phyloP scores from a whole-genome alignment of 2,797 vertebrate species.

The Silurus aristotelis region DNA sequence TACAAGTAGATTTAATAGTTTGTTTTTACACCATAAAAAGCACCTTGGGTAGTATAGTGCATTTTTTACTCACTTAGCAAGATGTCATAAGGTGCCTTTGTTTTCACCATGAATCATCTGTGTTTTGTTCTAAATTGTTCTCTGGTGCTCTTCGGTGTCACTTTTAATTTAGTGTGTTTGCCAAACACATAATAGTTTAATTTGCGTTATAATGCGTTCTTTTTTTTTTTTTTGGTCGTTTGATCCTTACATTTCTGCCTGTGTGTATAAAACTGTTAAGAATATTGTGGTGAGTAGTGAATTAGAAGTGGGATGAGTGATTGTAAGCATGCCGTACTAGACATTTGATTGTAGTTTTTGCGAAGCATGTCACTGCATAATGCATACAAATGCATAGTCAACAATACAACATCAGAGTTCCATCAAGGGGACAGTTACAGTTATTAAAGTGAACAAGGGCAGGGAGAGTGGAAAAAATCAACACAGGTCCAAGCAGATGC shows the following conservation, averaged over 20 bases:
- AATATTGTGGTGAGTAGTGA: conserved; percentile 35
- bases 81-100: conserved; percentile 39
- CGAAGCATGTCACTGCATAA: conserved; percentile 37
- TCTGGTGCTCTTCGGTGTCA: conserved; percentile 35
- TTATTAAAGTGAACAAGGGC: background rate
- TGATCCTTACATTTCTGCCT: conserved; percentile 25
- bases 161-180: conserved; percentile 42
- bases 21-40: conserved; percentile 21
- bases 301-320: conserved; percentile 44
- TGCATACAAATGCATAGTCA: background rate
- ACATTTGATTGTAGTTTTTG: conserved; percentile 3
- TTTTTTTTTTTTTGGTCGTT: background rate
- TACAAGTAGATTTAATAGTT: conserved; percentile 32
- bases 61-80: conserved; percentile 25
- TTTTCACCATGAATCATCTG: conserved; percentile 49
- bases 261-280: conserved; percentile 39
- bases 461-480: background rate
- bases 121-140: conserved; percentile 41
- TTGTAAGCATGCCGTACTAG: conserved; percentile 42
- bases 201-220: conserved; percentile 34
- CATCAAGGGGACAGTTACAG: background rate
- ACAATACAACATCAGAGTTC: background rate
- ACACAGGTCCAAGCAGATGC: background rate
- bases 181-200: conserved; percentile 18
- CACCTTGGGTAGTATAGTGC: conserved; percentile 38